These are phyloP conservation scores for Micrasema longulum DNA, from an alignment of 1,140 invertebrate species.

Conservation along the genomic window DNA sequence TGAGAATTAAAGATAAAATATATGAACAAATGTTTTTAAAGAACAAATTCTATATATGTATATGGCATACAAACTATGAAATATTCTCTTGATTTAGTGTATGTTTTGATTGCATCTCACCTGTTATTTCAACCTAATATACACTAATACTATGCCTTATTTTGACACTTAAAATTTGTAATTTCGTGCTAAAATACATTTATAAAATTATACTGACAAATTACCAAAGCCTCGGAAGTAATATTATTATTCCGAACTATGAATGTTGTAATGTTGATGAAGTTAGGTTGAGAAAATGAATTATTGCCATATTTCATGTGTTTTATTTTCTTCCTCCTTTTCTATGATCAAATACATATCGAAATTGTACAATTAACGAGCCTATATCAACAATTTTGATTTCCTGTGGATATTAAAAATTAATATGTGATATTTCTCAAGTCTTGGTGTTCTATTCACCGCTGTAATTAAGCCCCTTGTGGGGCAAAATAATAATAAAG, in stretches of 20 bases:
- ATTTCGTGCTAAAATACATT: background rate
- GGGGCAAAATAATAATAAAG: too few species aligned
- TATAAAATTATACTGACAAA: background rate
- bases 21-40: too few species aligned
- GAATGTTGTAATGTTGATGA: conserved; percentile 18
- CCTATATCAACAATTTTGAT: too few species aligned
- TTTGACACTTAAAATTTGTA: background rate
- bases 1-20: too few species aligned
- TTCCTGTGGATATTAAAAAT: too few species aligned
- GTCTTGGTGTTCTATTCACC: too few species aligned
- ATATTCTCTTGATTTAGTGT: background rate
- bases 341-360: too few species aligned
- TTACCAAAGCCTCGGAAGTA: conserved; percentile 6
- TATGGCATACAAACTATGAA: too few species aligned
- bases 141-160: background rate
- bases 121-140: background rate
- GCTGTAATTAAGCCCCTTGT: too few species aligned
- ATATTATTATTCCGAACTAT: conserved; percentile 11
- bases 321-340: background rate
- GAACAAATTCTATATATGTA: too few species aligned
- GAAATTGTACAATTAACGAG: too few species aligned
- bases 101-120: conserved; percentile 4
- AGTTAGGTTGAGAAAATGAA: conserved; percentile 3
- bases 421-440: too few species aligned
- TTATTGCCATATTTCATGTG: conserved; percentile 17